A percentile compares a stretch with the other conserved stretches of the same genome.
Evolutionary conservation across 2,113 vertebrate species (phyloP).

Genomic region (Eptesicus fuscus): DNA sequence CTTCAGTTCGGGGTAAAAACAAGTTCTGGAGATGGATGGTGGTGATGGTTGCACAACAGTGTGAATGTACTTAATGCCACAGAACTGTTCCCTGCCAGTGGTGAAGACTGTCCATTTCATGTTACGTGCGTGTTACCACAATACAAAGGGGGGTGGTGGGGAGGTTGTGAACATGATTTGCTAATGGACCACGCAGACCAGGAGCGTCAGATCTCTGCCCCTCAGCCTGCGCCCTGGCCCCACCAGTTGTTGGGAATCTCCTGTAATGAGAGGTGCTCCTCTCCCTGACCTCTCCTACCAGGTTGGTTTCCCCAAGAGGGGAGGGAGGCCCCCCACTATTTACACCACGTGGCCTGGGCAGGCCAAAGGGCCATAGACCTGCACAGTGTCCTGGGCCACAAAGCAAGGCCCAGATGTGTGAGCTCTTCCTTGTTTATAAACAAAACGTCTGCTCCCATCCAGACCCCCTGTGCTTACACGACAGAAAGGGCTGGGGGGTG

Average conservation of each 20-base stretch:
- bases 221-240: background rate
- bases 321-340: background rate
- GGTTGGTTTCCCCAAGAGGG: background rate
- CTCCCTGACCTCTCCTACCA: background rate
- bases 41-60: background rate
- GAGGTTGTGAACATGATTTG: background rate
- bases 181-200: accelerated
- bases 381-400: constrained; percentile 31
- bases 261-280: background rate
- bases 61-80: background rate
- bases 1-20: background rate
- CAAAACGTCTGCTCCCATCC: constrained; percentile 45
- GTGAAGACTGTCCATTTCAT: background rate
- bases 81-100: background rate
- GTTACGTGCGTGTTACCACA: background rate
- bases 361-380: constrained; percentile 56
- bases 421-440: constrained; percentile 72
- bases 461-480: constrained; percentile 46
- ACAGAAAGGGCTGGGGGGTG: background rate
- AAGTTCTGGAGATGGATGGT: background rate
- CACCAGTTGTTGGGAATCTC: background rate
- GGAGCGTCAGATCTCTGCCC: accelerated
- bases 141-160: background rate
- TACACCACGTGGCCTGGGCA: background rate
- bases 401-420: constrained; percentile 54